These are phyloP conservation scores for Aromia moschata DNA, from an alignment of 2,888 invertebrate species.

Conservation along the genomic window DNA sequence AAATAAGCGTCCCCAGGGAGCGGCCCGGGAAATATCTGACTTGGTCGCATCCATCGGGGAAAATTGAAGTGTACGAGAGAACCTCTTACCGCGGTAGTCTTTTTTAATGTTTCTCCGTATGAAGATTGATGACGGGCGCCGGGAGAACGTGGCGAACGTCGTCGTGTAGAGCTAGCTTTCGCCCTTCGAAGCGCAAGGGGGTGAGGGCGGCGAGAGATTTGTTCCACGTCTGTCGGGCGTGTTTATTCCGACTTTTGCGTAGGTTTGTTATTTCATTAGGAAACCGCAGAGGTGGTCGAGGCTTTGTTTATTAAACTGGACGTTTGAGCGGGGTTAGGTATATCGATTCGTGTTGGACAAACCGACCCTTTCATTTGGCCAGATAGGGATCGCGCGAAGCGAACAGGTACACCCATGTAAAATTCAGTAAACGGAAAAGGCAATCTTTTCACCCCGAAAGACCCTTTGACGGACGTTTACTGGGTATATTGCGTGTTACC, in stretches of 20 bases:
- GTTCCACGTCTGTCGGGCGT: conserved; percentile 5
- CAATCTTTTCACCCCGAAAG: too few species aligned
- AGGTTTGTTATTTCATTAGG: conserved; percentile 10
- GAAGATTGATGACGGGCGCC: conserved; percentile 43
- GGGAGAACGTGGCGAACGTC: conserved; percentile 10
- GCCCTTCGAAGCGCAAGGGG: too few species aligned
- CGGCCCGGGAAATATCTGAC: conserved; percentile 33
- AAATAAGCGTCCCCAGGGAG: conserved; percentile 31
- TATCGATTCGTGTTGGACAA: too few species aligned
- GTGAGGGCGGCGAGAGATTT: conserved; percentile 4
- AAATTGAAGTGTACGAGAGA: conserved; percentile 40
- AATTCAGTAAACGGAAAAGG: too few species aligned
- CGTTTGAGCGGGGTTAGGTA: conserved; percentile 11
- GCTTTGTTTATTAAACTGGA: conserved; percentile 9
- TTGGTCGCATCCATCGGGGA: conserved; percentile 38
- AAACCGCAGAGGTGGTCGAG: conserved; percentile 7
- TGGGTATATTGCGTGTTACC: too few species aligned
- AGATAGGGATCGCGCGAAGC: too few species aligned
- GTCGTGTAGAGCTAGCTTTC: neutral
- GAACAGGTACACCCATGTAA: too few species aligned
- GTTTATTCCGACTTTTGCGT: neutral
- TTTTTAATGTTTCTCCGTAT: conserved; percentile 42
- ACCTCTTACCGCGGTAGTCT: conserved; percentile 36
- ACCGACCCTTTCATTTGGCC: too few species aligned
- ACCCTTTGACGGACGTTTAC: too few species aligned